Conservation (phyloP, 2,113 vertebrate species). For the Mustela nigripes region DNA sequence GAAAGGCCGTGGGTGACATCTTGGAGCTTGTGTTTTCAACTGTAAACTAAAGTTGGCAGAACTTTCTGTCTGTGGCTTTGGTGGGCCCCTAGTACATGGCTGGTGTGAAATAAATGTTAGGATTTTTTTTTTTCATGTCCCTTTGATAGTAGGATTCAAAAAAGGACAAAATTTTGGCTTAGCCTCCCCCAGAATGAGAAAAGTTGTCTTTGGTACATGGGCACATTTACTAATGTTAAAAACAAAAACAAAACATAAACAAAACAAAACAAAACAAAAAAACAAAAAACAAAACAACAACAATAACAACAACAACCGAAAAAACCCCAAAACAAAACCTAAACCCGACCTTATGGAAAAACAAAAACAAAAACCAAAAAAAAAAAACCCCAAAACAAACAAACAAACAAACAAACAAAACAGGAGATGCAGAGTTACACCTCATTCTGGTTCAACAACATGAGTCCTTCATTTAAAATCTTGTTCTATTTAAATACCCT, state of each 20-base stretch:
- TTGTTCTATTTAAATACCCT: slow-evolving; percentile 70
- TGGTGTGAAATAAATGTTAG: background rate
- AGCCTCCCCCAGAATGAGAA: background rate
- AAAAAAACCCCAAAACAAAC: background rate
- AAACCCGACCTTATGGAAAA: background rate
- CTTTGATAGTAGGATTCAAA: background rate
- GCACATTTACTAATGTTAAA: background rate
- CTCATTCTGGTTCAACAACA: background rate
- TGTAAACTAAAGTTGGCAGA: background rate
- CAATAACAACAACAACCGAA: too few species aligned
- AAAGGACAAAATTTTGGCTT: background rate
- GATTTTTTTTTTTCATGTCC: too few species aligned
- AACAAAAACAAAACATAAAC: background rate
- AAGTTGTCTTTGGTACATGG: background rate
- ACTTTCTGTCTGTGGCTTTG: background rate
- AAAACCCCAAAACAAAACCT: too few species aligned
- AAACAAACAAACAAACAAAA: background rate
- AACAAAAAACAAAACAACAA: background rate
- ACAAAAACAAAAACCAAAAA: background rate
- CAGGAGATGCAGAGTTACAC: background rate
- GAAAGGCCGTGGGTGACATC: background rate
- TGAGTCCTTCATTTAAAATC: slow-evolving; percentile 40
- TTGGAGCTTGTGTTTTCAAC: background rate
- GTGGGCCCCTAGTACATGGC: background rate
- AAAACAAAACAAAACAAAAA: too few species aligned